Evolutionary conservation across 2,888 invertebrate genomes (phyloP), one percentile per base, ranked within the genome.

Genomic region (Agrotis segetum): DNA sequence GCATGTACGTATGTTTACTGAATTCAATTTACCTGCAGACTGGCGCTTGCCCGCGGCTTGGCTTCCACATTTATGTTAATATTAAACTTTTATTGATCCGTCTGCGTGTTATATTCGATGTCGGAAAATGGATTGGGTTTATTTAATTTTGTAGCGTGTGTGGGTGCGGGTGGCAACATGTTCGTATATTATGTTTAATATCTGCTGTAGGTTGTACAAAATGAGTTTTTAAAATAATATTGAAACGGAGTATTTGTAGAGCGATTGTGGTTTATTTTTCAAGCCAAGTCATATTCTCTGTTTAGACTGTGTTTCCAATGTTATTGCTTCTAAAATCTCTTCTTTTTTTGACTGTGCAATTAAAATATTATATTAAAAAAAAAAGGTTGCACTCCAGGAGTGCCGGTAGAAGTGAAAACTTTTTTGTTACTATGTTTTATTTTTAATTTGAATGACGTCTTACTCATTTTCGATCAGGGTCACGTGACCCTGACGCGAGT

Each of bases 1-100:
- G 68, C 62, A 19, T 62, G 55, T 79, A 67, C 67, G 62, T 80
- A 78, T 82, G 67, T 72, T 77, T 74, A 67, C 62, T 56, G 69
- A 82, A 76, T 84, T 81, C 82, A 82, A 82, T 82, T 84, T 82
- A 79, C 79, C 78, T 70, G 72, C 70, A 81, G 84, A 76, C 82
- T 50, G 71, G 67, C 59, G 58, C 55, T 72, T 47, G 67, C 82
- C 70, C 56, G 72, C 67, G 84, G 82, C 72, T 64, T 65, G 50
- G 44, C 72, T 79, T 59, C 72, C 40, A 72, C 58, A 72, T 81
- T 81, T 81, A 77, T 81, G 81, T 72, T 77, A 79, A 79, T 81
- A 79, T 81, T 63, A 77, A 61, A 65, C 17, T 77, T 81, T 72
- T 82, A 83, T 81, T 71, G 80, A 82, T 71, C 67, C 40, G 67